phyloP scores from a whole-genome alignment of 2,113 vertebrate species.

The Rhadina sibilatrix region DNA sequence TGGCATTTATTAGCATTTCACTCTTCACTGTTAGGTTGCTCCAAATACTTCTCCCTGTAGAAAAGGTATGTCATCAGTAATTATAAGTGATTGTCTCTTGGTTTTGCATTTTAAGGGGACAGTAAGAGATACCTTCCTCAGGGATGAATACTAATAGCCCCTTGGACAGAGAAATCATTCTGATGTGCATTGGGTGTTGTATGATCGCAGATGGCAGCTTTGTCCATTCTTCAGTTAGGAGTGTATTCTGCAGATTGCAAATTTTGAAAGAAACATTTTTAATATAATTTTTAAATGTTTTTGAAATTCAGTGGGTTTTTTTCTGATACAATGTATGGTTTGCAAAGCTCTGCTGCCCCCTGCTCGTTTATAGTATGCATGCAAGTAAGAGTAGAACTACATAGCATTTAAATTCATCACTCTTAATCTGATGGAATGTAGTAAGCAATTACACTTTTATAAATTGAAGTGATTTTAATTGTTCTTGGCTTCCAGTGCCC shows the following conservation, averaged over 20 bases:
- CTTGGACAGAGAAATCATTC: background rate
- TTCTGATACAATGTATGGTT: background rate
- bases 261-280: background rate
- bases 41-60: conserved; percentile 88
- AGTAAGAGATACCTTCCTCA: background rate
- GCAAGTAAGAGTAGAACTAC: background rate
- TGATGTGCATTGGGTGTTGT: background rate
- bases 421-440: background rate
- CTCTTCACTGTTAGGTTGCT: conserved; percentile 85
- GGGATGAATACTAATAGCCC: background rate
- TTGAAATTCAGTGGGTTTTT: background rate
- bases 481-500: background rate
- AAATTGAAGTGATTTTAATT: background rate
- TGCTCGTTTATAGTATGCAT: conserved; percentile 1
- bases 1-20: conserved; percentile 83
- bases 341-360: conserved; percentile 64
- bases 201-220: background rate
- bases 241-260: background rate
- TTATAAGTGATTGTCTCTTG: background rate
- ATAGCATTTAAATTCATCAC: background rate
- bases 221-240: background rate
- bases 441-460: background rate
- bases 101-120: background rate
- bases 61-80: conserved; percentile 81
- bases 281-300: background rate